Evolutionary conservation across 2,113 vertebrate species (phyloP).

Genomic region (Dipodomys stephensi): DNA sequence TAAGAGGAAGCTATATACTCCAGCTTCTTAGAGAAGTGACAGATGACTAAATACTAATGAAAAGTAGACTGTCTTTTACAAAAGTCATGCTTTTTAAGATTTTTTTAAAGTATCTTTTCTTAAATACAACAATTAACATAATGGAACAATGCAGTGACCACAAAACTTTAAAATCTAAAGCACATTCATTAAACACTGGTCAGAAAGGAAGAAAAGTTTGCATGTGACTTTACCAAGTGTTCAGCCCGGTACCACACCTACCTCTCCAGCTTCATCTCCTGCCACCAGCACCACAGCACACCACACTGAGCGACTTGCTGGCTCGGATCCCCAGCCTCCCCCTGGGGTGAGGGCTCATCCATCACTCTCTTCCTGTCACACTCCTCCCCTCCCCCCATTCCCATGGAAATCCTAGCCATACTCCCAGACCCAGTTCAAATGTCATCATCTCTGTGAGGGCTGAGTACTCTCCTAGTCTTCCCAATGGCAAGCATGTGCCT

Average conservation of each 20-base stretch:
- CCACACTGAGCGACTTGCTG: neutral
- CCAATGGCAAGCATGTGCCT: too few relatives aligned
- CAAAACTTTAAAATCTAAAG: slow-evolving; percentile 51
- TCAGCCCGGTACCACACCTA: slow-evolving; percentile 27
- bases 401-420: slow-evolving; percentile 70
- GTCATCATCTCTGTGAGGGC: slow-evolving; percentile 24
- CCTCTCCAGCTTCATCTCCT: slow-evolving; percentile 73
- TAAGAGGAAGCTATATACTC: neutral
- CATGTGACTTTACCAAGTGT: neutral
- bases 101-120: neutral
- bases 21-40: neutral
- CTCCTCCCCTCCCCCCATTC: neutral
- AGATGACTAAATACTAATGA: neutral
- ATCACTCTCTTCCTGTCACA: slow-evolving; percentile 57
- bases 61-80: neutral
- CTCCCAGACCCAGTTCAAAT: slow-evolving; percentile 68
- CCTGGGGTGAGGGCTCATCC: neutral
- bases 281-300: neutral
- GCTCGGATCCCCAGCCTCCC: neutral
- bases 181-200: neutral
- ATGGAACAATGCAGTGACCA: neutral
- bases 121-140: neutral
- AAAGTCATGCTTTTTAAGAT: slow-evolving; percentile 13
- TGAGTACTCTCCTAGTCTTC: slow-evolving; percentile 4
- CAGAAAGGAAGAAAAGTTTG: neutral